These are phyloP conservation scores for Manacus vitellinus DNA, from an alignment of 2,113 vertebrate genomes.

Conservation along the genomic window DNA sequence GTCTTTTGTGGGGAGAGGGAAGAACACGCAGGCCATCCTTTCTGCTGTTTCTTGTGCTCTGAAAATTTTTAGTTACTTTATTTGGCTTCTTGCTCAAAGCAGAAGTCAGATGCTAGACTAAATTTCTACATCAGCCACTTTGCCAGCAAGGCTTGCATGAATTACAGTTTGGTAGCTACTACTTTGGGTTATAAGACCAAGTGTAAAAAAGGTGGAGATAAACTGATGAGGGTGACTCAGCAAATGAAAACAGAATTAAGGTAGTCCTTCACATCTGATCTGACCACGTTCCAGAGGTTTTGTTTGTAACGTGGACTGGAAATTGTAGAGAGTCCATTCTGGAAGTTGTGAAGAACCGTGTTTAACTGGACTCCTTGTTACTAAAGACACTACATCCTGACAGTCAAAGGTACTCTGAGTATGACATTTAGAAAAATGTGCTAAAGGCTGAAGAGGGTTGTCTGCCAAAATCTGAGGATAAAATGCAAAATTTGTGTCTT, in stretches of 20 bases:
- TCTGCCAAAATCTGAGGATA: not conserved
- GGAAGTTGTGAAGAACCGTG: not conserved
- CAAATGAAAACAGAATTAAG: not conserved
- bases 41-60: not conserved
- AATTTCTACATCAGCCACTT: not conserved
- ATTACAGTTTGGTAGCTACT: not conserved
- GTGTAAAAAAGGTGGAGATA: not conserved
- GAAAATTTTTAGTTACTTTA: not conserved
- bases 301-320: not conserved
- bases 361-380: not conserved
- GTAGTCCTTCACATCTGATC: not conserved
- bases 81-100: not conserved
- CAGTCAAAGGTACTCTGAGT: not conserved
- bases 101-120: not conserved
- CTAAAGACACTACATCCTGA: not conserved
- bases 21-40: not conserved
- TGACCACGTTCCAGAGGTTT: not conserved
- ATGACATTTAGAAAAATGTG: not conserved
- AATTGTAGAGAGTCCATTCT: not conserved
- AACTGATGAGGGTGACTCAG: not conserved
- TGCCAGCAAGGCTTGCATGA: not conserved
- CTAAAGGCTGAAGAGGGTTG: not conserved
- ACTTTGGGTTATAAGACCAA: rapidly evolving
- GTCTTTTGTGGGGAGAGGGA: not conserved
- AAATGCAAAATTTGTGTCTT: not conserved